Evolutionary conservation across 2,888 invertebrate species (phyloP).

Genomic region (Mallateleia sp.): DNA sequence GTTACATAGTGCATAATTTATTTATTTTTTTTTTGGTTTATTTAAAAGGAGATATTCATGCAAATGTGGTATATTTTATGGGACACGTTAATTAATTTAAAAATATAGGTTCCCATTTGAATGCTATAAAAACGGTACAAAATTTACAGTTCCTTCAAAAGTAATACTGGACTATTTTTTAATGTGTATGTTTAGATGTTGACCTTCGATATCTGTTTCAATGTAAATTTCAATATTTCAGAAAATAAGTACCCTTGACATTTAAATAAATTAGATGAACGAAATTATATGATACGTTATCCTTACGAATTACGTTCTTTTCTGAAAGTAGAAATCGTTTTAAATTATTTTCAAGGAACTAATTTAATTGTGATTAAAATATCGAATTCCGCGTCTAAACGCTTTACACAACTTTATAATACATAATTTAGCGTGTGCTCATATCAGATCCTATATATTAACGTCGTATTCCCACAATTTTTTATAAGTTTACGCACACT

Average conservation of each 20-base stretch:
- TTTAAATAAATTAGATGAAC: background rate
- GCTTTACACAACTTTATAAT: background rate
- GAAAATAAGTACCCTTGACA: background rate
- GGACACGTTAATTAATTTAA: too few relatives aligned
- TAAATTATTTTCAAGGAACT: conserved; percentile 8
- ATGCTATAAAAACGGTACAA: too few relatives aligned
- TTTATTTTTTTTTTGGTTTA: too few relatives aligned
- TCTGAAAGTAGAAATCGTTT: background rate
- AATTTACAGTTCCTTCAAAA: too few relatives aligned
- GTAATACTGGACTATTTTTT: too few relatives aligned
- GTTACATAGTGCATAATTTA: too few relatives aligned
- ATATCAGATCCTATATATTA: conserved; percentile 14
- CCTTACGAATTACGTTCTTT: background rate
- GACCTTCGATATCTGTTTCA: background rate
- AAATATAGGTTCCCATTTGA: too few relatives aligned
- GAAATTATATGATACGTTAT: background rate
- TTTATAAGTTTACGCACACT: conserved; percentile 50
- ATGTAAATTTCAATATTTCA: background rate
- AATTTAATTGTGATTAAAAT: background rate
- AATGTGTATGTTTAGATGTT: too few relatives aligned
- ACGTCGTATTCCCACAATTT: conserved; percentile 22
- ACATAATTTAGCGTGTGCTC: conserved; percentile 5
- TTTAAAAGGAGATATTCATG: too few relatives aligned
- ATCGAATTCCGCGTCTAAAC: conserved; percentile 1
- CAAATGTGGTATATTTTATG: too few relatives aligned